Evolutionary conservation across 2,888 invertebrate species (phyloP), one percentile per base, ranked within the genome.

Genomic region (Ophraella communa): DNA sequence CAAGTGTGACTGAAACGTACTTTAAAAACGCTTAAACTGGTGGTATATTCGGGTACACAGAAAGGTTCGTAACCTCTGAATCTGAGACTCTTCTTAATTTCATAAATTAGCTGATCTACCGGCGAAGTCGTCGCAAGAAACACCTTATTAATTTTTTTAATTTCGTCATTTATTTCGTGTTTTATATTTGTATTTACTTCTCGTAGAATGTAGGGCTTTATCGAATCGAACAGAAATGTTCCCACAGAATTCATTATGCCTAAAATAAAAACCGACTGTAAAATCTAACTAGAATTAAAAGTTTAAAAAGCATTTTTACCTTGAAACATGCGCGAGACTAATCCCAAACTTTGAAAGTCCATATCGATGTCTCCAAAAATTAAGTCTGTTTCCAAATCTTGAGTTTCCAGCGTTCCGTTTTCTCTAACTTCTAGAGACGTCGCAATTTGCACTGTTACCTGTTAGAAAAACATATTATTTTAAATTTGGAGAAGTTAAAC

Each of bases 111-210:
- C 86, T 93, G 91, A 77, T 95, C 95, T 64, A 94, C 84, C 0
- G 94, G 94, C 11, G 93, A 90, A 73, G 94, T 91, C 0, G 94
- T 94, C 79, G 94, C 94, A 0, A 94, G 93, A 75, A 94, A 90
- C 62, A 87, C 88, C 74, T 91, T 89, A 11, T 91, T 88, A 11
- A 92, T 77, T 72, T 89, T 87, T 17, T 88, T 87, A 23, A 94
- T 85, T 78, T 92, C 88, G 11, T 87, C 85, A 78, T 95, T 92
- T 1, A 95, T 88, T 78, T 91, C 90, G 1, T 84, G 85, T 70
- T 92, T 86, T 0, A 92, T 84, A 77, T 91, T 90, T 0, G 87
- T 86, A 76, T 94, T 93, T 0, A 92, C 91, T 81, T 93, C 90
- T 69, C 87, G 87, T 21, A 95, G 82, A 69, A 95, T 89, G 71